Evolutionary conservation across 2,888 invertebrate species (phyloP), one percentile per base, ranked within the genome.

Genomic region (Lithosia quadra): DNA sequence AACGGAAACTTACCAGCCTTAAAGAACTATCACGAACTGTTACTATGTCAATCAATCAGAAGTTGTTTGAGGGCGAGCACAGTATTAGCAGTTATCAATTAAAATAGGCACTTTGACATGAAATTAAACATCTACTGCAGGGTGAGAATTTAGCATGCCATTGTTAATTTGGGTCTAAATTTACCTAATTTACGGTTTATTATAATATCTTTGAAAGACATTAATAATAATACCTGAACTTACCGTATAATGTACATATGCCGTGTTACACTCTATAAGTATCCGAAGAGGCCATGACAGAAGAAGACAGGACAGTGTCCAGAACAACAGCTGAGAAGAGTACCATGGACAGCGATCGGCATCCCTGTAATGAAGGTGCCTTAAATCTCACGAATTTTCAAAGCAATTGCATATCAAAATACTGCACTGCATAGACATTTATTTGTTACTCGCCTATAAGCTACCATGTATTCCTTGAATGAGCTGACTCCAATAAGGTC

Each of bases 241-340:
- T 85, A 97, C 97, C 92, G 97, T 97, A 88, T 97, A 98, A 89
- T 97, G 97, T 55, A 97, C 96, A 86, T 97, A 97, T 63, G 97
- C 97, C 9, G 98, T 98, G 86, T 97, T 97, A 91, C 97, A 97
- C 86, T 98, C 97, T 77, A 97, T 97, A 63, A 97, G 93, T 77
- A 98, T 96, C 67, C 98, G 92, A 65, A 98, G 95, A 34, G 98
- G 98, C 98, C 98, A 98, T n/a, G 97, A 97, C 28, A 98, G 95
- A 21, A 98, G 95, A 4, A 97, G 90, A 77, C 97, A 95, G 53
- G 97, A 97, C 0, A 96, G 93, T 33, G 96, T 91, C 98, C 98
- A 98, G 90, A 97, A 98, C 28, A 97, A 95, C 67, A 96, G 88
- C 74, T 97, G 96, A 63, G 96, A 96, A 3, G 97, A 95, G 83